Evolutionary conservation across 2,888 invertebrate genomes (phyloP).

Genomic region (Mantis religiosa): DNA sequence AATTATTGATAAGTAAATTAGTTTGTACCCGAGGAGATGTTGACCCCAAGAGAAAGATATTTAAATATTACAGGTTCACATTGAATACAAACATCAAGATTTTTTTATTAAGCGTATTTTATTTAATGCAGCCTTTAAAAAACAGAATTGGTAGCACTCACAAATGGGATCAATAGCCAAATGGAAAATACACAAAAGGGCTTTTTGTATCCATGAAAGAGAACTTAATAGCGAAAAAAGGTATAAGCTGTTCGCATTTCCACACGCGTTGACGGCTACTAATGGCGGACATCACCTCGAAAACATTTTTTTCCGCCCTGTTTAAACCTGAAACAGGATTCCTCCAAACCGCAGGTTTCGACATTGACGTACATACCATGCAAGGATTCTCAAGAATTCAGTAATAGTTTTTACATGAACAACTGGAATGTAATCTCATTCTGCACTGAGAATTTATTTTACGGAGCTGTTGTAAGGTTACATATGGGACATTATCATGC

Average conservation of each 20-base stretch:
- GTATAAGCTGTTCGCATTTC: neutral
- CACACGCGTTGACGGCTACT: neutral
- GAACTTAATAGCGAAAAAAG: neutral
- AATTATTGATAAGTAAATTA: too few species aligned
- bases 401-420: neutral
- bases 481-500: neutral
- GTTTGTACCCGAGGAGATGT: too few species aligned
- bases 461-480: neutral
- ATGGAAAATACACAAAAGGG: too few species aligned
- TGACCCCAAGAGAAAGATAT: too few species aligned
- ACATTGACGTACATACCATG: neutral
- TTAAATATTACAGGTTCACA: too few species aligned
- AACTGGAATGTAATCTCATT: neutral
- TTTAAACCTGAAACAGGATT: neutral
- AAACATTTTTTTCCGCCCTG: neutral
- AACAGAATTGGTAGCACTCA: too few species aligned
- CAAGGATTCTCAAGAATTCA: neutral
- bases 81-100: too few species aligned
- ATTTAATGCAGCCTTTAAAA: too few species aligned
- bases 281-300: neutral
- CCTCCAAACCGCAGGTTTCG: neutral
- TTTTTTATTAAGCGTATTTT: too few species aligned
- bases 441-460: neutral
- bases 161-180: too few species aligned
- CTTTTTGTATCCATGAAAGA: neutral